These are phyloP conservation scores for Cylas formicarius DNA, from an alignment of 1,140 invertebrate genomes.

Conservation along the genomic window DNA sequence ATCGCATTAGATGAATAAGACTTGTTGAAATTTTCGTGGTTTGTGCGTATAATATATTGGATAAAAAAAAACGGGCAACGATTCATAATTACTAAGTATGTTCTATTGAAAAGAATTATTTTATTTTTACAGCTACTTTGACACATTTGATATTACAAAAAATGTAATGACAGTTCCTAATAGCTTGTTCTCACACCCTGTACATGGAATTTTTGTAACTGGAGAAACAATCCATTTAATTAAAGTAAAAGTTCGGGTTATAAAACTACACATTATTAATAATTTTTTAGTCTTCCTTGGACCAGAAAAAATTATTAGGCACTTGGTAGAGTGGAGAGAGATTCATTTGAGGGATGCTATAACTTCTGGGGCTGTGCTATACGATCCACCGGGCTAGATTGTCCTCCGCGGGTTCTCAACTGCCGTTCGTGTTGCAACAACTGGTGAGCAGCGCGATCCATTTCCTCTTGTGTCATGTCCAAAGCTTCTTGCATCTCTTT, in stretches of 20 bases:
- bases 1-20: conserved; percentile 10
- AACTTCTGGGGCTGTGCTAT: conserved; percentile 26
- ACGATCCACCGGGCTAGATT: conserved; percentile 16
- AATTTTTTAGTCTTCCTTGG: conserved; percentile 43
- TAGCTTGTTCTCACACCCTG: conserved; percentile 35
- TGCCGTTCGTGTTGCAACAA: conserved; percentile 53
- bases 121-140: conserved; percentile 30
- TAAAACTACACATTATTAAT: conserved; percentile 42
- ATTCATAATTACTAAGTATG: conserved; percentile 6
- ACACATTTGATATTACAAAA: conserved; percentile 40
- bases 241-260: conserved; percentile 39
- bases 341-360: conserved; percentile 34
- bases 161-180: conserved; percentile 33
- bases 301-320: conserved; percentile 43
- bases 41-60: conserved; percentile 14
- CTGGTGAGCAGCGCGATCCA: conserved; percentile 78
- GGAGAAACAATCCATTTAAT: conserved; percentile 41
- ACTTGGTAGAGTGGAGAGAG: conserved; percentile 39
- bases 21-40: conserved; percentile 6
- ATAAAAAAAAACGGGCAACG: conserved; percentile 7
- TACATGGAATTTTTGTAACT: conserved; percentile 36
- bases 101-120: neutral
- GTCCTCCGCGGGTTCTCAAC: conserved; percentile 19
- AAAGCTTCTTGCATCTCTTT: conserved; percentile 92
- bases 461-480: conserved; percentile 92